Conservation (phyloP, 2,888 invertebrate species). For the Myopa testacea region DNA sequence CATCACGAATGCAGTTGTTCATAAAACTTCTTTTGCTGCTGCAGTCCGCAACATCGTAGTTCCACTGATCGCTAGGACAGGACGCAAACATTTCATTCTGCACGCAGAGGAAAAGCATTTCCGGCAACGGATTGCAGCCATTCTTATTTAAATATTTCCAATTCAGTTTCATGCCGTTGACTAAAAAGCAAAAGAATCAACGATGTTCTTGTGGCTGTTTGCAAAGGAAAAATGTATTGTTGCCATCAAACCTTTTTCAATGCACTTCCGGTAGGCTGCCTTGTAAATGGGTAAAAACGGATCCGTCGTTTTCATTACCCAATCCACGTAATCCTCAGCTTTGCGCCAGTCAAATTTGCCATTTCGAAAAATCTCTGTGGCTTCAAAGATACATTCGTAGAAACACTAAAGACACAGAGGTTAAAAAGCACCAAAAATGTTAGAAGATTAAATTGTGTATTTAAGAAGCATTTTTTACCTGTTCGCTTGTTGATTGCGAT, state of each 20-base stretch:
- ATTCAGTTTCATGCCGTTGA: conserved; percentile 31
- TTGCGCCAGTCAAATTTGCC: conserved; percentile 38
- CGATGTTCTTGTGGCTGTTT: too few relatives aligned
- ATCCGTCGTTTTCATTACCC: conserved; percentile 34
- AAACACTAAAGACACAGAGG: conserved; percentile 37
- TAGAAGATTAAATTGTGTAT: too few relatives aligned
- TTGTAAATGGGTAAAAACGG: conserved; percentile 41
- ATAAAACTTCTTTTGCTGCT: conserved; percentile 37
- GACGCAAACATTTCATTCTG: conserved; percentile 44
- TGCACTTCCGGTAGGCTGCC: conserved; percentile 42
- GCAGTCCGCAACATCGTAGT: conserved; percentile 35
- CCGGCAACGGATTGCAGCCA: conserved; percentile 42
- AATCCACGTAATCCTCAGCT: conserved; percentile 41
- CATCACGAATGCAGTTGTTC: conserved; percentile 40
- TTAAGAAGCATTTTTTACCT: conserved; percentile 26
- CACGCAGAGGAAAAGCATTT: conserved; percentile 42
- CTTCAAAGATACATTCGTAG: conserved; percentile 41
- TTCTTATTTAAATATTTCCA: conserved; percentile 15
- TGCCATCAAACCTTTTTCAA: conserved; percentile 37
- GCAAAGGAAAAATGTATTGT: background rate
- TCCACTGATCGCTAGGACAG: conserved; percentile 41
- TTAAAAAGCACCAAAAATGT: background rate
- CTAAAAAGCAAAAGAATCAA: conserved; percentile 14
- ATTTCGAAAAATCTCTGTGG: conserved; percentile 40
- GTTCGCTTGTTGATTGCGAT: conserved; percentile 1